Conservation (phyloP, 2,113 vertebrate species). For the Haplochromis vanheusdeni region DNA sequence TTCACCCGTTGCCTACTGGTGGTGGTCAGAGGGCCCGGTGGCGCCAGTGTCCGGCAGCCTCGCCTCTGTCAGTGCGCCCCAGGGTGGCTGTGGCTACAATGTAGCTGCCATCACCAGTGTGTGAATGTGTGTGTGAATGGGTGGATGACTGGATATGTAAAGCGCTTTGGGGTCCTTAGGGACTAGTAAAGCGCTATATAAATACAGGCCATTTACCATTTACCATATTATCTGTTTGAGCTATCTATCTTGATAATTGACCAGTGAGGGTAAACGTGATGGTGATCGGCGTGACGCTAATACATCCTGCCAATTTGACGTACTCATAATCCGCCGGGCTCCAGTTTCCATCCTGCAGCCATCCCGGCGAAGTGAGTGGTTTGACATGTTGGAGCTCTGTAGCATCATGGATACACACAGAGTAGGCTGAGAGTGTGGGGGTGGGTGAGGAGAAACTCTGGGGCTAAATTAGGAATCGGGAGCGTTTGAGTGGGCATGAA, state of each 20-base stretch:
- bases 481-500: conserved; percentile 29
- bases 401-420: neutral
- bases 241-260: conserved; percentile 52
- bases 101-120: too few relatives aligned
- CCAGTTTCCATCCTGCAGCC: conserved; percentile 1
- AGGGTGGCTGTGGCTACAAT: too few relatives aligned
- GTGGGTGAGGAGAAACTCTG: conserved; percentile 13
- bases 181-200: too few relatives aligned
- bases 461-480: conserved; percentile 30
- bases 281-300: conserved; percentile 33
- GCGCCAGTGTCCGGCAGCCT: too few relatives aligned
- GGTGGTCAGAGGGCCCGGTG: too few relatives aligned
- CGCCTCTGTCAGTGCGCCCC: too few relatives aligned
- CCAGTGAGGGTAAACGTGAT: conserved; percentile 26
- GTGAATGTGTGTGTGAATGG: too few relatives aligned
- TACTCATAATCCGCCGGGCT: conserved; percentile 23
- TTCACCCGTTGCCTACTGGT: too few relatives aligned
- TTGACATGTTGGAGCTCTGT: neutral
- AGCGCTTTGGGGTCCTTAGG: too few relatives aligned
- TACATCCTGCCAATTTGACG: conserved; percentile 44
- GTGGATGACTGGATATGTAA: too few relatives aligned
- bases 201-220: too few relatives aligned
- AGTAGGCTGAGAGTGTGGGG: conserved; percentile 17
- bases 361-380: neutral
- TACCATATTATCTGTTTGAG: conserved; percentile 30